Base-by-base conservation (phyloP, 2,888 invertebrate genomes). In the Stenotaenia linearis region DNA sequence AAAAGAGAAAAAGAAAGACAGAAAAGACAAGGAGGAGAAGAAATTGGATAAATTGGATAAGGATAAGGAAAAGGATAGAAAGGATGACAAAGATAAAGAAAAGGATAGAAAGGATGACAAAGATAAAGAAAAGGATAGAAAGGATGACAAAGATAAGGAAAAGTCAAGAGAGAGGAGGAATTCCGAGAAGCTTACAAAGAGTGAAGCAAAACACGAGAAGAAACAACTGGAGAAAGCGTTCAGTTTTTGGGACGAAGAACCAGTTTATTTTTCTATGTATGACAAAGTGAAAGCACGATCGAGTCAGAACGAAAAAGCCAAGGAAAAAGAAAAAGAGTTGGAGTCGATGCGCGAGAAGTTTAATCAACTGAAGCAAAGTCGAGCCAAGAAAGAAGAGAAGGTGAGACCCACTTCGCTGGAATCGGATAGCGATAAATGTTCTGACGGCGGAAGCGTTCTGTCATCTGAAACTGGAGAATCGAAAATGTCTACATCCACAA, bases 221-320 rank as follows among this genome's bases (percentile, higher is more conserved):
- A 81, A 80, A 40, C 77, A 79, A 37, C 95, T 95, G 79, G 95
- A 95, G n/a, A 95, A 95, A 79, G 95, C 95, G 84, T 95, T 96
- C 86, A 95, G 95, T 85, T 94, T 95, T 80, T 91, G 94, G 74
- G 93, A 93, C 85, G 95, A 95, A 84, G 95, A 92, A 80, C 95
- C 96, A 0, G 91, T 93, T 10, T 96, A 96, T 85, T 94, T 96
- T 81, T 97, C 97, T 10, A 98, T 98, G 97, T 98, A 98, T 86
- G 97, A 97, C 85, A 97, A 97, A 83, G 82, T 82, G 0, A 96
- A 96, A 86, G 96, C 96, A 2, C 90, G 96, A 56, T 95, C 96
- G 28, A 95, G 95, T 84, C 84, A 85, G 79, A 84, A 83, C 40
- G 80, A 81, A 37, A 80, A 79, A 81, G 84, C 84, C 80, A 83